Base-by-base conservation (phyloP, 2,113 vertebrate genomes). In the Piaya cayana region DNA sequence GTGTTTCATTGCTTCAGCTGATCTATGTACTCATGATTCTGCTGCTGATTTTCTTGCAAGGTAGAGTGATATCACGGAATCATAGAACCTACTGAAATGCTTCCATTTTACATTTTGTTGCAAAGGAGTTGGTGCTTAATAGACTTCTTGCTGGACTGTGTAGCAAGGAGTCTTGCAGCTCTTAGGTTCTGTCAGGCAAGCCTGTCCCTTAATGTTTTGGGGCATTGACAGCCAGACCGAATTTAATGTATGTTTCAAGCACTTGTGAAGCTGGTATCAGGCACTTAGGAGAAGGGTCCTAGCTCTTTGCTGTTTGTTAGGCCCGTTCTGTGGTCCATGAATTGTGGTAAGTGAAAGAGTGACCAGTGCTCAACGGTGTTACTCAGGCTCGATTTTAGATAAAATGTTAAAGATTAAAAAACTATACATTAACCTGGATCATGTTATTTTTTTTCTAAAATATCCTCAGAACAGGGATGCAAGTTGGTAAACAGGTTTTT, bases 401-500 rank as follows among this genome's bases (percentile, higher is more conserved):
- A 64, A 49, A 67, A 72, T 17, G 10, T 37, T 64, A 59, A 59
- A 29, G 70, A 6, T 83, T 79, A 62, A 37, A 79, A 60, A 87
- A 25, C 11, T 37, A 14, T 27, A 15, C 3, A 9, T 80, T 59
- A 43, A 49, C 20, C 17, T 50, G 20, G 37, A 52, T n/a, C 16
- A n/a, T 21, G 22, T 30, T 52, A 21, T 11, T 9, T 45, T 39
- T 39, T 88, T 83, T 70, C 47, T 58, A 3, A 63, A 58, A 47
- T 68, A 32, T 13, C 3, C 25, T 42, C 12, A 26, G 21, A 82
- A 62, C 4, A n/a, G 25, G 2, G 2, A 1, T 70, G 1, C 53
- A 49, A 32, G 26, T 39, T 50, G 55, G 20, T 84, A 27, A 77
- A 50, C 39, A 39, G 39, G 39, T 39, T 7, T 5, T 78, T 12